phyloP scores from a whole-genome alignment of 2,888 invertebrate species.

The Folsomia manolachei region DNA sequence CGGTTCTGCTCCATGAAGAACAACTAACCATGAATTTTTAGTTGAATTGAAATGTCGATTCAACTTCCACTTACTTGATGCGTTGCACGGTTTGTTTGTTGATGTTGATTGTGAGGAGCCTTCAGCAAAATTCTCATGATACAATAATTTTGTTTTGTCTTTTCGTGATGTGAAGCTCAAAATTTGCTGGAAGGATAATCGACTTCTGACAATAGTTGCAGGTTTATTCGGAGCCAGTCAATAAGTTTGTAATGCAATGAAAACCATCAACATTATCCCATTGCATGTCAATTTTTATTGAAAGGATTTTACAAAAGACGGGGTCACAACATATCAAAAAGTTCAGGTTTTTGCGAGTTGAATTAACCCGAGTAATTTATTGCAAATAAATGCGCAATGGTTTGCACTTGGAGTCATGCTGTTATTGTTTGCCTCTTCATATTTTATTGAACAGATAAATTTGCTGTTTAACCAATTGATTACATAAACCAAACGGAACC shows the following conservation, averaged over 20 bases:
- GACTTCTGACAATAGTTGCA: not conserved
- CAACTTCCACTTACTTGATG: no score
- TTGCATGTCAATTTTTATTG: not conserved
- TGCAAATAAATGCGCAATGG: constrained; percentile 18
- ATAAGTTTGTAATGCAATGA: no score
- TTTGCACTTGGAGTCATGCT: not conserved
- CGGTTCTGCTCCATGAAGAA: constrained; percentile 30
- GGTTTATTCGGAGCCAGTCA: no score
- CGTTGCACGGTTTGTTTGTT: not conserved
- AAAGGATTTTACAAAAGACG: not conserved
- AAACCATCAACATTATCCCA: not conserved
- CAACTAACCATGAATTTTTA: not conserved
- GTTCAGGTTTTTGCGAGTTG: not conserved
- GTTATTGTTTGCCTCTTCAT: constrained; percentile 8
- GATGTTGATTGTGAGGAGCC: not conserved
- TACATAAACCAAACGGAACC: no score
- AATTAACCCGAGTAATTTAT: constrained; percentile 5
- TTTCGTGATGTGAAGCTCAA: no score
- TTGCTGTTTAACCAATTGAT: no score
- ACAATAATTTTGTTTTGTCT: no score
- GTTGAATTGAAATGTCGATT: not conserved
- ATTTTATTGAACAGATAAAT: no score
- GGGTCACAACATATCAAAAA: not conserved
- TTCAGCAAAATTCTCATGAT: not conserved
- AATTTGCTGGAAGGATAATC: not conserved